Evolutionary conservation across 2,113 vertebrate genomes (phyloP).

Genomic region (Pseudorectes ferrugineus): DNA sequence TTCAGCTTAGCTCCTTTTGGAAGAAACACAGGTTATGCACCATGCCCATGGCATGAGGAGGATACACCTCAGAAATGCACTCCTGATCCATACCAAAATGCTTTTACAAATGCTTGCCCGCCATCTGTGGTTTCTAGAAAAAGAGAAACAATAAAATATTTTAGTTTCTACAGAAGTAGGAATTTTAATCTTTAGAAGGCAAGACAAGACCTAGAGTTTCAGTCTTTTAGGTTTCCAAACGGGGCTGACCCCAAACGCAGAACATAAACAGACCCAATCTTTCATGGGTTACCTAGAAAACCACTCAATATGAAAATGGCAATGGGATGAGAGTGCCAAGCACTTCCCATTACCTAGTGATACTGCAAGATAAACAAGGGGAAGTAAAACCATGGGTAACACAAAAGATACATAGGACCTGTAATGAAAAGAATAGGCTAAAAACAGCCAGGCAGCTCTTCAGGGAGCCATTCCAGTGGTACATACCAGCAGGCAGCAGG

Average conservation of each 20-base stretch:
- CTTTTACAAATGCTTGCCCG: background rate
- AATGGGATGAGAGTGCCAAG: background rate
- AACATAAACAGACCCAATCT: background rate
- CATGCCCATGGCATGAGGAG: background rate
- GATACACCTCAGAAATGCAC: background rate
- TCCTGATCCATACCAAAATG: background rate
- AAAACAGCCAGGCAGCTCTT: background rate
- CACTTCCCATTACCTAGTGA: background rate
- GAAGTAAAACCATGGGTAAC: background rate
- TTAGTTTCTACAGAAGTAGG: background rate
- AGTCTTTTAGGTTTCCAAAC: background rate
- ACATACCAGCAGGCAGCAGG: background rate
- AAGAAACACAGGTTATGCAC: background rate
- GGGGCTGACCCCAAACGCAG: background rate
- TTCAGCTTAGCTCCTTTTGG: background rate
- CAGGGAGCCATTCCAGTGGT: fast-evolving
- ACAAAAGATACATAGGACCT: background rate
- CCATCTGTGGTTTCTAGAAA: background rate
- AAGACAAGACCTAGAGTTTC: background rate
- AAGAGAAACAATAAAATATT: background rate
- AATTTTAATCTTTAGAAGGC: background rate
- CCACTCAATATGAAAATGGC: background rate
- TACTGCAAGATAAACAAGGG: background rate
- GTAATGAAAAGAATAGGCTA: background rate
- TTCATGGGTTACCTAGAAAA: background rate